Percentiles rank a stretch among this genome's conserved stretches.
These are phyloP conservation scores for Ursus arctos DNA, from an alignment of 2,113 vertebrate species.

Conservation along the genomic window DNA sequence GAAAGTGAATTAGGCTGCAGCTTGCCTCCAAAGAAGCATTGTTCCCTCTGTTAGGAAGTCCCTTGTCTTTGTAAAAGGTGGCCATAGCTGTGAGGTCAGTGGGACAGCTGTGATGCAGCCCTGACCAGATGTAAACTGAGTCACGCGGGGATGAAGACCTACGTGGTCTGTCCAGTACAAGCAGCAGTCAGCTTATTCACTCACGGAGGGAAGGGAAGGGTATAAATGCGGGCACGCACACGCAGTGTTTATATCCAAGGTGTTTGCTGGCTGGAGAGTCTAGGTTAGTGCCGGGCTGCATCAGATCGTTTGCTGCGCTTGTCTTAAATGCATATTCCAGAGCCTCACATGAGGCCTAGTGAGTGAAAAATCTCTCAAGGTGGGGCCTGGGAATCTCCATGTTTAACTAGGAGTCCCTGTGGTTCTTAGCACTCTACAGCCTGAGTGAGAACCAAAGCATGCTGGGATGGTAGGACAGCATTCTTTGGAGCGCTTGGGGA, in stretches of 20 bases:
- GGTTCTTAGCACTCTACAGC: background rate
- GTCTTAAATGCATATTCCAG: background rate
- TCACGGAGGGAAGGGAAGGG: background rate
- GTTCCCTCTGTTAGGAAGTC: background rate
- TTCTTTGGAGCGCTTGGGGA: background rate
- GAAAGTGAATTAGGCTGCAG: background rate
- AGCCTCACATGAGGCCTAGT: background rate
- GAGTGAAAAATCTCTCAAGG: background rate
- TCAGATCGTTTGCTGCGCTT: background rate
- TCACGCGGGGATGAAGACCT: rapidly evolving
- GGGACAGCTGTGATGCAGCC: background rate
- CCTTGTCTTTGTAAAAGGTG: background rate
- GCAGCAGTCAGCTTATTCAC: background rate
- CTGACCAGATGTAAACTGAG: background rate
- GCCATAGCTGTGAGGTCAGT: background rate
- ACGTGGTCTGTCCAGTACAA: rapidly evolving
- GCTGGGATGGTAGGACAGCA: background rate
- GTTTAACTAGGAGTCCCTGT: background rate
- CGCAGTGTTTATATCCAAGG: background rate
- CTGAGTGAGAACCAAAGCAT: background rate
- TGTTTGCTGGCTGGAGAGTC: background rate
- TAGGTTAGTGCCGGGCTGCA: background rate
- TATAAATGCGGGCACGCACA: background rate
- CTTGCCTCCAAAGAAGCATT: background rate
- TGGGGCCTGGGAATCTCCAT: background rate